Conservation (phyloP, 2,888 invertebrate genomes). For the Ormyrus nitidulus region DNA sequence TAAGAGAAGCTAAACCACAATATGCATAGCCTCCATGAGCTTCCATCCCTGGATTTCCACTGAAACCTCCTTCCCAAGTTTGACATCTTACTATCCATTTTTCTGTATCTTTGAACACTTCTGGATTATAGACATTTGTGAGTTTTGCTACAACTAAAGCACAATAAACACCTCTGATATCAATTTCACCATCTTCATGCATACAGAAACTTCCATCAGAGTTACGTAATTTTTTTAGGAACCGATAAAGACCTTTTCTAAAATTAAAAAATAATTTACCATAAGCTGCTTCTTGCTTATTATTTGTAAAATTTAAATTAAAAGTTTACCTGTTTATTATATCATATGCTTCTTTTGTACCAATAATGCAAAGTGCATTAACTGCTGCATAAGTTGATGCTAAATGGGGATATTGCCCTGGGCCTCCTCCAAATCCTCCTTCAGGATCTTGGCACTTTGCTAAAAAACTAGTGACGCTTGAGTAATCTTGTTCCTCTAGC, state of each 20-base stretch:
- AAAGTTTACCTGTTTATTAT: constrained; percentile 86
- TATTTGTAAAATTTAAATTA: constrained; percentile 6
- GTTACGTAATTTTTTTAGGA: constrained; percentile 86
- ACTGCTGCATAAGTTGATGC: constrained; percentile 99
- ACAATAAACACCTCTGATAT: constrained; percentile 98
- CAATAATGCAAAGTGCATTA: constrained; percentile 93
- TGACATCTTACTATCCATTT: constrained; percentile 97
- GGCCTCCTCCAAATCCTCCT: constrained; percentile 97
- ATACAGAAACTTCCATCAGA: constrained; percentile 94
- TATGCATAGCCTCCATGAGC: constrained; percentile 99
- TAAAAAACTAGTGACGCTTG: constrained; percentile 79
- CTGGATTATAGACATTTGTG: constrained; percentile 85
- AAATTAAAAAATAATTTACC: constrained; percentile 52
- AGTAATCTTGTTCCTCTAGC: constrained; percentile 78
- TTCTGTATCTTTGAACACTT: constrained; percentile 89
- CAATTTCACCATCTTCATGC: constrained; percentile 94
- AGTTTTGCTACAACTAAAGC: constrained; percentile 93
- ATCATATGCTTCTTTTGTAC: constrained; percentile 89
- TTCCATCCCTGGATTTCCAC: constrained; percentile 94
- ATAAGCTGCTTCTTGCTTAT: no score
- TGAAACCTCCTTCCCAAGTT: constrained; percentile 99
- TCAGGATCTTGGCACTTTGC: constrained; percentile 84
- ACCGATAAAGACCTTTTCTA: constrained; percentile 83
- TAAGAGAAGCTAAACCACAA: constrained; percentile 94
- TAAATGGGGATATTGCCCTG: constrained; percentile 93